phyloP scores from a whole-genome alignment of 2,113 vertebrate genomes.

The Pelecanoides urinatrix region DNA sequence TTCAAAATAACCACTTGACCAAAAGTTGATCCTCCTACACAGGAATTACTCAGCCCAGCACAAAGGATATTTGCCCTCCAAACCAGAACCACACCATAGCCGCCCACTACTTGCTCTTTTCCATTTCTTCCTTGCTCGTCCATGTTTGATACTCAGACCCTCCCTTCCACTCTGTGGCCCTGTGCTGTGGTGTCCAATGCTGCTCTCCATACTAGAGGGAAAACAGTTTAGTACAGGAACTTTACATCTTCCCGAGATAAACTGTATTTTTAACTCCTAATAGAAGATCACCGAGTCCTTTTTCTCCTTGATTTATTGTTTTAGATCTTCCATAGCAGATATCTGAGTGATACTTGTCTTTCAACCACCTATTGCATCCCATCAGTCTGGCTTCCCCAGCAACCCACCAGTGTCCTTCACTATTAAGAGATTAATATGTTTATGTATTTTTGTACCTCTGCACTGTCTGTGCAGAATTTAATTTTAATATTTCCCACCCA shows the following conservation, averaged over 20 bases:
- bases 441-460: not conserved
- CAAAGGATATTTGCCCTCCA: not conserved
- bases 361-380: not conserved
- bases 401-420: not conserved
- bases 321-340: not conserved
- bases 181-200: not conserved
- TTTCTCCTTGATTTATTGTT: not conserved
- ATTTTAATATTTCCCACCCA: not conserved
- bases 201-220: not conserved
- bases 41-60: not conserved
- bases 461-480: not conserved
- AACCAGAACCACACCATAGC: not conserved
- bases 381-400: not conserved
- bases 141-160: not conserved
- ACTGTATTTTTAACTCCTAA: not conserved
- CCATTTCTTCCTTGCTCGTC: not conserved
- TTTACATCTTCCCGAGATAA: not conserved
- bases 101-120: not conserved
- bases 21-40: not conserved
- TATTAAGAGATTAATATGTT: not conserved
- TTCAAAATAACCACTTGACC: not conserved
- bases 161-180: not conserved
- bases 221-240: not conserved
- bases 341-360: not conserved
- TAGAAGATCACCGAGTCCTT: not conserved